A percentile compares a stretch with the other conserved stretches of the same genome.
Conservation (phyloP, 2,113 vertebrate species). For the Sitta europaea region DNA sequence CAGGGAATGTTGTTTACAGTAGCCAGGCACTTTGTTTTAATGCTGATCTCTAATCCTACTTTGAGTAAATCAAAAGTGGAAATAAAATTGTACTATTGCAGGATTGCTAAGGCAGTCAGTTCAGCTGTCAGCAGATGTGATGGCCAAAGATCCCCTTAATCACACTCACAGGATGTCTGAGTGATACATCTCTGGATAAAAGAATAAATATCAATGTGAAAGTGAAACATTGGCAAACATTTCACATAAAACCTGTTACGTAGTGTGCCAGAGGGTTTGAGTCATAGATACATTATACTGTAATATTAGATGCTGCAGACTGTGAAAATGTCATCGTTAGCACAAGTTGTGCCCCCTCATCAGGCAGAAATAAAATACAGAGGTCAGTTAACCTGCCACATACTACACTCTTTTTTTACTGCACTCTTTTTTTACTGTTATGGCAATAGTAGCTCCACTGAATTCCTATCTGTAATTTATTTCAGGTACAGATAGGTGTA, state of each 20-base stretch:
- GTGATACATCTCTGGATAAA: not conserved
- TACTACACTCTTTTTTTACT: not conserved
- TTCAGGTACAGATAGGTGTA: not conserved
- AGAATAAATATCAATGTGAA: not conserved
- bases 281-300: not conserved
- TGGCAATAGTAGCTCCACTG: not conserved
- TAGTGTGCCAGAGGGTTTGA: not conserved
- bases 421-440: not conserved
- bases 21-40: not conserved
- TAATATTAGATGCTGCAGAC: not conserved
- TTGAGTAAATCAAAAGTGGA: not conserved
- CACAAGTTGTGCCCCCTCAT: not conserved
- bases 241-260: not conserved
- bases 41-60: not conserved
- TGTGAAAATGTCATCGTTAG: not conserved
- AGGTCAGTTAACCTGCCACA: not conserved
- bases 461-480: not conserved
- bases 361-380: not conserved
- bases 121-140: not conserved
- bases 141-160: not conserved
- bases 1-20: not conserved
- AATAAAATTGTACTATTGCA: constrained; percentile 1
- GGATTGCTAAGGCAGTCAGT: not conserved
- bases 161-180: not conserved
- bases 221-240: not conserved